Conservation (phyloP, 2,113 vertebrate species). For the Callionymus lyra region DNA sequence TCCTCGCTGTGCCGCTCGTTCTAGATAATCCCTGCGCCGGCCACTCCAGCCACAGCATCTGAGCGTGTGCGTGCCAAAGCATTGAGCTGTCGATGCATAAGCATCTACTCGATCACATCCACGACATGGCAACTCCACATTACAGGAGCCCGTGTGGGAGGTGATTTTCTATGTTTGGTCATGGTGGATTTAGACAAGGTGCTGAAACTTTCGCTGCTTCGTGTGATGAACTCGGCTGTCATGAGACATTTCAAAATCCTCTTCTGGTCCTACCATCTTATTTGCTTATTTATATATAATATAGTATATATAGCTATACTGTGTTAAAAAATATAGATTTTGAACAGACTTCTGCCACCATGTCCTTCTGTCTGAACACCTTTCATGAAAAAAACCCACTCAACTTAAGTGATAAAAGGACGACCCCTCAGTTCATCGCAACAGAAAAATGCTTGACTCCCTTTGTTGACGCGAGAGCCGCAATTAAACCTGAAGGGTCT, state of each 20-base stretch:
- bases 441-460: conserved; percentile 7
- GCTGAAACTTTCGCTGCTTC: neutral
- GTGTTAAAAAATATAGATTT: too few species aligned
- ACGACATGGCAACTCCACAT: conserved; percentile 46
- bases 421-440: conserved; percentile 6
- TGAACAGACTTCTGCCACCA: conserved; percentile 1
- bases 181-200: conserved; percentile 12
- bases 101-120: conserved; percentile 56
- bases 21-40: conserved; percentile 62
- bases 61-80: conserved; percentile 57
- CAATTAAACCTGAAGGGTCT: neutral
- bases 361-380: conserved; percentile 1
- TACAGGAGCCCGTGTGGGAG: conserved; percentile 44
- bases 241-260: too few species aligned
- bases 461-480: neutral
- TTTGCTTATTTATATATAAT: too few species aligned
- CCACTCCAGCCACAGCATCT: conserved; percentile 58
- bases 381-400: conserved; percentile 13
- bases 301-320: too few species aligned
- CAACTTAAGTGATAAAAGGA: conserved; percentile 4
- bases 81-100: conserved; percentile 55
- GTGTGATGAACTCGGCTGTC: neutral
- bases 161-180: conserved; percentile 34
- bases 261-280: neutral
- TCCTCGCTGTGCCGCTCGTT: conserved; percentile 26